Conservation (phyloP, 2,888 invertebrate genomes). For the Mimachlamys varia region DNA sequence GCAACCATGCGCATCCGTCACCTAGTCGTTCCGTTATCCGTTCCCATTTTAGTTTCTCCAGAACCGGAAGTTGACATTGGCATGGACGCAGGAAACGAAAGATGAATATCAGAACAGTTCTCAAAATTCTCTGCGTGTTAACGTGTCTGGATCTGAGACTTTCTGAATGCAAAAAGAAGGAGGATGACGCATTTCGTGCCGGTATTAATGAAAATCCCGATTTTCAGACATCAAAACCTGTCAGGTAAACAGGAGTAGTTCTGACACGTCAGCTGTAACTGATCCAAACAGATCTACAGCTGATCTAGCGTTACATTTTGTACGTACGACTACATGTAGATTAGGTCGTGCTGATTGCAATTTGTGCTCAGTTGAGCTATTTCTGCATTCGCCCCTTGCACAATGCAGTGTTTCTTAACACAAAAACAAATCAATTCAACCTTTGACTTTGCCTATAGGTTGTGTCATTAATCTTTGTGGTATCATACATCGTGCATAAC, state of each 20-base stretch:
- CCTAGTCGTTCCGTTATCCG: neutral
- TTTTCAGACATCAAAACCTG: conserved; percentile 41
- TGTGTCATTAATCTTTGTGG: no score
- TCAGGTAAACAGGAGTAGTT: conserved; percentile 22
- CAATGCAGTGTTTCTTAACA: neutral
- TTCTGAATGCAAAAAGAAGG: conserved; percentile 13
- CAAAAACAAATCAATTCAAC: neutral
- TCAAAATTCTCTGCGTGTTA: neutral
- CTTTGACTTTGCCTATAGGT: no score
- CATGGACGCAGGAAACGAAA: neutral
- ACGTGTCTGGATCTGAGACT: neutral
- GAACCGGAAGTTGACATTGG: conserved; percentile 16
- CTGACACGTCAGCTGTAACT: neutral
- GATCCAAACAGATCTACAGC: no score
- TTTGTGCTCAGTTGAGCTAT: no score
- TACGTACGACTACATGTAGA: no score
- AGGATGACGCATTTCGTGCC: conserved; percentile 36
- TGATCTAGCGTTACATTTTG: no score
- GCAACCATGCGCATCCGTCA: neutral
- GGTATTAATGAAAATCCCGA: conserved; percentile 32
- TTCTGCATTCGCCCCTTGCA: no score
- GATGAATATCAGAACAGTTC: neutral
- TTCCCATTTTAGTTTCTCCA: neutral
- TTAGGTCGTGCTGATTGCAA: no score
- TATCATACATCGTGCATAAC: neutral